Conservation (phyloP, 2,888 invertebrate species). For the Homarus gammarus region DNA sequence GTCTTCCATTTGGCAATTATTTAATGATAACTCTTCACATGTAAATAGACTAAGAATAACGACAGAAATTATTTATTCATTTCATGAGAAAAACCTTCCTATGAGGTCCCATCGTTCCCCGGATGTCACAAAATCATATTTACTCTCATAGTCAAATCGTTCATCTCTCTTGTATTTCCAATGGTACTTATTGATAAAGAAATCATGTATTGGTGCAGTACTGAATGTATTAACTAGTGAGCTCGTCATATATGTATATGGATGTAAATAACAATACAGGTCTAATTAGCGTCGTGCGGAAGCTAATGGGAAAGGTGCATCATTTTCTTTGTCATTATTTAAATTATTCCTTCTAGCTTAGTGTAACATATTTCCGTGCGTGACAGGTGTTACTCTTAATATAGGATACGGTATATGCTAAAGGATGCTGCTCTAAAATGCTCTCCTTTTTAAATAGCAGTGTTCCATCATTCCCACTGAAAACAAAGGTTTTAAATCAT, state of each 20-base stretch:
- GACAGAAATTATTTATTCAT: conserved; percentile 27
- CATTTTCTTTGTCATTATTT: not conserved
- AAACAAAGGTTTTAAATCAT: no score
- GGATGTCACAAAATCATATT: not conserved
- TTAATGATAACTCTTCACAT: not conserved
- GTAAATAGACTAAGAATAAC: conserved; percentile 28
- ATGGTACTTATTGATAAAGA: not conserved
- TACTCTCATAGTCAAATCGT: not conserved
- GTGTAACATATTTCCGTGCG: not conserved
- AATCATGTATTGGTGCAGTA: not conserved
- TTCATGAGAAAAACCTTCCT: not conserved
- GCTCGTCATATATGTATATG: conserved; percentile 21
- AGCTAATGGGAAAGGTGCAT: not conserved
- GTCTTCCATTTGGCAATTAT: conserved; percentile 2
- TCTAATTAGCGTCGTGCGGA: not conserved
- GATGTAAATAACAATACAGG: conserved; percentile 13
- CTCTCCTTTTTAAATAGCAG: not conserved
- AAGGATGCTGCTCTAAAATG: not conserved
- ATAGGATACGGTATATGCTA: not conserved
- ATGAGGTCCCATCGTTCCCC: not conserved
- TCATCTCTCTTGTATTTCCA: not conserved
- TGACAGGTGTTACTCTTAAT: not conserved
- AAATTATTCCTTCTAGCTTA: not conserved
- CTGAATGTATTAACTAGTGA: not conserved
- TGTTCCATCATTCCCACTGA: no score